Percentiles rank a stretch among this genome's conserved stretches.
phyloP scores from a whole-genome alignment of 23 tunicate genomes.

The Trididemnum nubilum region DNA sequence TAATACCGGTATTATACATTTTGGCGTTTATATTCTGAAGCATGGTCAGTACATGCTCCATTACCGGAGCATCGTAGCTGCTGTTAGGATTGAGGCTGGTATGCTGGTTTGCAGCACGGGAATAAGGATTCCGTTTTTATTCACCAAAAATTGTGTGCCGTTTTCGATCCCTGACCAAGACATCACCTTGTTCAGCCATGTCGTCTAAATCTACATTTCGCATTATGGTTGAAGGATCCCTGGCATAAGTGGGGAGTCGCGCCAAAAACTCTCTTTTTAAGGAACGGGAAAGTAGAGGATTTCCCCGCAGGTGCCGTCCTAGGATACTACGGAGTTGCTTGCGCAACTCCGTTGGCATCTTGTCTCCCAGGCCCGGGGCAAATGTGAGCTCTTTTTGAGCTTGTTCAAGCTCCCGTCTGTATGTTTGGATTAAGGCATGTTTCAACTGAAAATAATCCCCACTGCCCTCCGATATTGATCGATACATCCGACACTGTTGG shows the following conservation, averaged over 20 bases:
- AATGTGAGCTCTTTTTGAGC: neutral
- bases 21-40: too few species aligned
- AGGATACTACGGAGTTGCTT: neutral
- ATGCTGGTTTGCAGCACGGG: too few species aligned
- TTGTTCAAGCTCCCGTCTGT: neutral
- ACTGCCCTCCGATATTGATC: neutral
- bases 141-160: too few species aligned
- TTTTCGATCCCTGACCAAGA: neutral
- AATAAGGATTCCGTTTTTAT: too few species aligned
- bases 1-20: too few species aligned
- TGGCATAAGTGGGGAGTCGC: neutral
- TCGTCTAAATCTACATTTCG: neutral
- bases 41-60: too few species aligned
- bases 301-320: neutral
- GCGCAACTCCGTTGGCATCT: neutral
- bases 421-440: neutral
- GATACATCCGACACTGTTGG: slow-evolving; percentile 1
- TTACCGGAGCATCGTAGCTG: too few species aligned
- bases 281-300: neutral
- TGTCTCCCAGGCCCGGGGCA: neutral
- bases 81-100: too few species aligned
- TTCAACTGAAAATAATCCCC: neutral
- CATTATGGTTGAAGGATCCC: neutral
- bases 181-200: neutral
- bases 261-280: too few species aligned